A percentile compares a stretch with the other conserved stretches of the same genome.
phyloP scores from a whole-genome alignment of 2,888 invertebrate genomes.

The Ormyrus thymus region DNA sequence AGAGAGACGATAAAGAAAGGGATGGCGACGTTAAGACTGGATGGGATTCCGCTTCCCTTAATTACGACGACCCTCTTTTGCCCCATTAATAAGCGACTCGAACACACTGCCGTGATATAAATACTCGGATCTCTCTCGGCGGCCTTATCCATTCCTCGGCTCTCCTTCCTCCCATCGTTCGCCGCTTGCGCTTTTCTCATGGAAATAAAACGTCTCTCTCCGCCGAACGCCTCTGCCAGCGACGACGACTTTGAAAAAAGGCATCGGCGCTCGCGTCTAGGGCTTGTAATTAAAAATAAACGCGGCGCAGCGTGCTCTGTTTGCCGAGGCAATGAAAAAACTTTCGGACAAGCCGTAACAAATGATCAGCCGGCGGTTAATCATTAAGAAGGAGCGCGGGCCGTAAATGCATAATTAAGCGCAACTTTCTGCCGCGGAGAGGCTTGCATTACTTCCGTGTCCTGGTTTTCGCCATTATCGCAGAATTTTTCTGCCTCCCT shows the following conservation, averaged over 20 bases:
- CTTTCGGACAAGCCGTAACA: too few species aligned
- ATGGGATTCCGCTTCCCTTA: slow-evolving; percentile 68
- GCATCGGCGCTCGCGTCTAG: too few species aligned
- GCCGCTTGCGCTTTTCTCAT: background rate
- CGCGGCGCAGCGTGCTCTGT: too few species aligned
- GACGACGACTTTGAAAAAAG: too few species aligned
- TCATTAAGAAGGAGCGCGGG: too few species aligned
- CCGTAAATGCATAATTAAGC: background rate
- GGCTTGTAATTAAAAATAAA: too few species aligned
- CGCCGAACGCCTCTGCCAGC: too few species aligned
- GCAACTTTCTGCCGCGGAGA: background rate
- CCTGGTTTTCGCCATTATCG: slow-evolving; percentile 2
- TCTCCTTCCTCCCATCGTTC: background rate
- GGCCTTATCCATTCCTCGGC: slow-evolving; percentile 44
- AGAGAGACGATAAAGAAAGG: slow-evolving; percentile 37
- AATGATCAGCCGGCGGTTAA: too few species aligned
- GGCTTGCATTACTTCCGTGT: slow-evolving; percentile 15
- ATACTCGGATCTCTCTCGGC: slow-evolving; percentile 66
- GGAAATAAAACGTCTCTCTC: too few species aligned
- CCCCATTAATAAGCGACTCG: slow-evolving; percentile 71
- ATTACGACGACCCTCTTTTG: slow-evolving; percentile 68
- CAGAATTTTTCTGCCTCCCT: slow-evolving; percentile 6
- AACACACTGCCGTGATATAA: slow-evolving; percentile 71
- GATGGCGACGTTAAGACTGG: slow-evolving; percentile 29
- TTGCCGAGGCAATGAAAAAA: too few species aligned